Conservation (phyloP, 2,797 vertebrate genomes). For the Amblyopsis hoosieri region DNA sequence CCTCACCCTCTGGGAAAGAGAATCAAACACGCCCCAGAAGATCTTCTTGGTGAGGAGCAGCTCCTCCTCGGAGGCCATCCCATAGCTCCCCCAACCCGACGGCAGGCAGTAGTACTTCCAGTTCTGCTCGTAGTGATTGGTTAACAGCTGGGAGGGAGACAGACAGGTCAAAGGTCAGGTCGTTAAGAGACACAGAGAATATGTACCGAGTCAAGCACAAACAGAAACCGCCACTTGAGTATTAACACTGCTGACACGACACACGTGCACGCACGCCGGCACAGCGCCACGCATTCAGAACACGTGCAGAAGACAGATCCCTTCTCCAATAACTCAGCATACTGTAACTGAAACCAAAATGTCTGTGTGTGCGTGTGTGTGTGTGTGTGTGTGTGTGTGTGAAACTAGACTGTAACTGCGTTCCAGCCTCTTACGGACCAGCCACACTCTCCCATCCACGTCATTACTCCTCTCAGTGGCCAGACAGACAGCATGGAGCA, state of each 20-base stretch:
- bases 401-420: conserved; percentile 19
- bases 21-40: conserved; percentile 99
- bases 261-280: conserved; percentile 9
- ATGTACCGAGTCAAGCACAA: background rate
- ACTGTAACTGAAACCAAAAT: conserved; percentile 14
- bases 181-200: background rate
- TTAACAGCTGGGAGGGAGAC: conserved; percentile 83
- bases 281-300: conserved; percentile 2
- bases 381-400: conserved; percentile 8
- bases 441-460: conserved; percentile 36
- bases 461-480: conserved; percentile 38
- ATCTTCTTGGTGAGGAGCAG: conserved; percentile 96
- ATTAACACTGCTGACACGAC: background rate
- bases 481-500: conserved; percentile 40
- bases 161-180: conserved; percentile 28
- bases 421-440: conserved; percentile 25
- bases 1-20: conserved; percentile 94
- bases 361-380: conserved; percentile 16
- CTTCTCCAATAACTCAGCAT: conserved; percentile 4
- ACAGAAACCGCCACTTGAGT: background rate
- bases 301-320: conserved; percentile 11
- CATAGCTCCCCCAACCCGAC: conserved; percentile 91
- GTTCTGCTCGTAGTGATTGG: conserved; percentile 96
- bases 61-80: conserved; percentile 93
- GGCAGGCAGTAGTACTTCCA: conserved; percentile 99